Percentiles rank a stretch among this genome's conserved stretches.
These are phyloP conservation scores for Amiota communis DNA, from an alignment of 2,888 invertebrate genomes.

Conservation along the genomic window DNA sequence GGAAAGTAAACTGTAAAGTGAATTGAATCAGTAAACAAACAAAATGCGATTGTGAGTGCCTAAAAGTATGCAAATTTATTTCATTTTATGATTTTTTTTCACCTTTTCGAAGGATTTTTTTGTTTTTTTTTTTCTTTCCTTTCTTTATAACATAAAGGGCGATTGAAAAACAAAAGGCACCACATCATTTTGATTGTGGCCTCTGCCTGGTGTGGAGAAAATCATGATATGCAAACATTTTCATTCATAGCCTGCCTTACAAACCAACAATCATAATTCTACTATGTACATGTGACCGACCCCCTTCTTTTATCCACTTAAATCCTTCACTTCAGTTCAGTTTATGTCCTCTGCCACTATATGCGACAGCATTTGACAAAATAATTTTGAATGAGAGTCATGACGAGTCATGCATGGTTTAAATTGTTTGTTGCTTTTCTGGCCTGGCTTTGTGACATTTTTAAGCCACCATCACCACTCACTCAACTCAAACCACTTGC, in stretches of 20 bases:
- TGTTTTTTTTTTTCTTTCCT: background rate
- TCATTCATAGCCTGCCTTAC: background rate
- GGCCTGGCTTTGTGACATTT: conserved; percentile 14
- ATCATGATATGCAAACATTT: conserved; percentile 47
- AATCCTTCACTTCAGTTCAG: background rate
- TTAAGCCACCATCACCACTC: conserved; percentile 11
- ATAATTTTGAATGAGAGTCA: background rate
- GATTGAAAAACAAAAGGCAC: conserved; percentile 15
- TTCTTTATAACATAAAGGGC: background rate
- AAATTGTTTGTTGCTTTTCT: conserved; percentile 21
- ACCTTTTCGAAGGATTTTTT: background rate
- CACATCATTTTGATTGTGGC: background rate
- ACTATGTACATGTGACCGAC: background rate
- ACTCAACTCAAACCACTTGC: no score
- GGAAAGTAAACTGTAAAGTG: conserved; percentile 1
- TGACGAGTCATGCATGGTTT: background rate
- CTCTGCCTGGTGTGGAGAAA: conserved; percentile 25
- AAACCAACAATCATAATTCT: conserved; percentile 20
- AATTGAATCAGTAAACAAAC: background rate
- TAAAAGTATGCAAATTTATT: conserved; percentile 37
- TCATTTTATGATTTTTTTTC: background rate
- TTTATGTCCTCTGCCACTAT: background rate
- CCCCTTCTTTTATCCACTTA: background rate
- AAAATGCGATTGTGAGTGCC: conserved; percentile 21
- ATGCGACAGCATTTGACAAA: conserved; percentile 2